Evolutionary conservation across 2,797 vertebrate genomes (phyloP), one percentile per base, ranked within the genome.

Genomic region (Glossophaga mutica): DNA sequence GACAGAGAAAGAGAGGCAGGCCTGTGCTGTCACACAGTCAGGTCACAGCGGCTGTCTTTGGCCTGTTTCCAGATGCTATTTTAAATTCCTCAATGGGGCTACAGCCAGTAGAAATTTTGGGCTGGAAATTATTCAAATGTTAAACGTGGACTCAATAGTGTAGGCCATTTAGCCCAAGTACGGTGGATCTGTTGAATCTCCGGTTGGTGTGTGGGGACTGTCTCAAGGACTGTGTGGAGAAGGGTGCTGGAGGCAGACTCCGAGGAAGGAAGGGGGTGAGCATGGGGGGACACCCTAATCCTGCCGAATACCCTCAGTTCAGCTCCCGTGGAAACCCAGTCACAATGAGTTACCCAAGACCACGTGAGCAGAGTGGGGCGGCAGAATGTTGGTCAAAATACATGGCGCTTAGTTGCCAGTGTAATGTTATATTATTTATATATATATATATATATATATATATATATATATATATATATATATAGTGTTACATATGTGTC

Each of bases 191-290:
- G 0, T 46, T 65, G 81, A 21, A 34, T 37, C 32, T 46, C 37
- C 32, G 4, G 2, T 1, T 32, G 10, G 1, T 15, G 19, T 29
- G 9, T 4, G 3, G 3, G 24, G 16, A n/a, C 42, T 4, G 8
- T 7, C 52, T 15, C 24, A 22, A 79, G n/a, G 16, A 24, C 5
- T 8, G n/a, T 32, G 42, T 8, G 29, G 2, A 46, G 39, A 59
- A n/a, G 14, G 3, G 3, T 16, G 10, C 34, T 19, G 10, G 24
- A 39, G 50, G 21, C 50, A 37, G 42, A 3, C 9, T 24, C 1
- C 0, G 12, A 29, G 46, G 39, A 68, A 37, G 11, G 24, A 9
- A 1, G 68, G 22, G 0, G 3, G 8, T 22, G 68, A 15, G 10
- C 21, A 7, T 14, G 37, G 9, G 5, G 57, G 19, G 1, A 0